Base-by-base conservation (phyloP, 2,888 invertebrate genomes). In the Phytoseiulus persimilis region DNA sequence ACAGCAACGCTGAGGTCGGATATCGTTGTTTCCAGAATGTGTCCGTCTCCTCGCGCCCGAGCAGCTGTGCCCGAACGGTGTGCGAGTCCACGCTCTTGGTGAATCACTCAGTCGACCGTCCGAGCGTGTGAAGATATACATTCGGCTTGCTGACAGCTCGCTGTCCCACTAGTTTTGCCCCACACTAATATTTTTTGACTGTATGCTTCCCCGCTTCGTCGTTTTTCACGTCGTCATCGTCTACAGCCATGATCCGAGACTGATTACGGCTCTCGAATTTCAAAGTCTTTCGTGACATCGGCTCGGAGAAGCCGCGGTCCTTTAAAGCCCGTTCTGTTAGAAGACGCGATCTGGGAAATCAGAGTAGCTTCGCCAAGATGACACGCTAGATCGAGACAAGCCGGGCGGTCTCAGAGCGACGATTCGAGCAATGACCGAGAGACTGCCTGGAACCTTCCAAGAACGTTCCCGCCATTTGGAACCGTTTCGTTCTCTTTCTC, bases 331-430 rank as follows among this genome's bases (percentile, higher is more conserved):
- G 65, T 23, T 65, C 65, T 65, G 65, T 65, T 6, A 65, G 65
- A 65, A 1, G 28, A 28, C 14, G 23, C 65, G 65, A 65, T 65
- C 65, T 65, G 65, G 65, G 65, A 65, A 39, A 65, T 65, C 65
- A 65, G 65, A 65, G 65, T 6, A 65, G 65, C 11, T 28, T 65
- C 65, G 65, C 18, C 18, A 1, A 65, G 65, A 65, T 23, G 65
- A 65, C 65, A 65, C 65, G 65, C 65, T 65, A 65, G 11, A 65
- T 65, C 65, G 18, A 65, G 65, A 65, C 65, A 65, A 65, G 11
- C 65, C 65, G 65, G 65, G 65, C 65, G 65, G 65, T 65, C 65
- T 65, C 65, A 65, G 65, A 65, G 65, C 65, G 65, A 65, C 65
- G 23, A 65, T 11, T 65, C 28, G 65, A 65, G 18, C 65, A 65